Base-by-base conservation (phyloP, 1,140 invertebrate genomes). In the Pachypsylla venusta region DNA sequence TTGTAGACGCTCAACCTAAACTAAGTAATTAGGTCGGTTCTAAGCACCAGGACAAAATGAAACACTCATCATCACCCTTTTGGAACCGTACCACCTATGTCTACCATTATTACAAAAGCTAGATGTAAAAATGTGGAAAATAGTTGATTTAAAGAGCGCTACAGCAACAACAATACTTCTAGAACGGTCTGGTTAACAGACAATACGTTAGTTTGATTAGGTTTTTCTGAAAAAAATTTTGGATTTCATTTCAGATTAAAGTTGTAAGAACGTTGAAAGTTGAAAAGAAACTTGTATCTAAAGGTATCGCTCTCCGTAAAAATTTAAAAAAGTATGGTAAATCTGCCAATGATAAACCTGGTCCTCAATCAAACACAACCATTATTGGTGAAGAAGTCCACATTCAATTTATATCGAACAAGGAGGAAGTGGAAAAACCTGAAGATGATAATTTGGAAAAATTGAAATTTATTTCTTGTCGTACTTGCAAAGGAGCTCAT, bases 281-380 rank as follows among this genome's bases (percentile, higher is more conserved):
- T 62, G 89, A 94, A 70, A 91, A 84, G 62, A 81, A 89, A 60
- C 79, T 86, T 60, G 93, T 98, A 2, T 90, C 93, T 0, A 96
- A 95, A 74, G 82, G 85, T 14, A 90, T 98, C 68, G 93, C 93
- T 2, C 78, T 79, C 60, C 77, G 95, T 57, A 98, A 97, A 74
- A 87, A 84, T 42, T 96, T 90, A 90, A 76, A 81, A 22, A 98
- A 98, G 72, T 98, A 93, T 78, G 95, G 95, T 27, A 83, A 86
- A 59, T 93, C 91, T 4, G 78, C 78, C 22, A 80, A 81, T 68
- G 95, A 98, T 69, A 87, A 91, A 64, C 89, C 91, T 4, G 95
- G 95, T 1, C 94, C 94, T 1, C 95, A 98, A 73, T 89, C 94
- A 22, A 84, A 93, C 0, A 99, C 93, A 0, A 99, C 96, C 2